Conservation (phyloP, 2,113 vertebrate genomes). For the Larimichthys crocea region DNA sequence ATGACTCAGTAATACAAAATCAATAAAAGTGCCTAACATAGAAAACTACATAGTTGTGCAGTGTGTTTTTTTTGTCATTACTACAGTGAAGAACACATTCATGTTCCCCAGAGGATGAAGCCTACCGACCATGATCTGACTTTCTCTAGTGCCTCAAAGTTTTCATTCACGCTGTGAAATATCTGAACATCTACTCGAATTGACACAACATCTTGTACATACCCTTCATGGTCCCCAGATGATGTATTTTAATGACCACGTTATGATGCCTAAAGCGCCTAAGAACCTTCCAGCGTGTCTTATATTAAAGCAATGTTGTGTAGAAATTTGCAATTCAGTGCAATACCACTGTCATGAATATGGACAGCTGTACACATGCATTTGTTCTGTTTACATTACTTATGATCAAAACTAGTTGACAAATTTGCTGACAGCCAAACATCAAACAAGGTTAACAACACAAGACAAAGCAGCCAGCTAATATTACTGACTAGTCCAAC, state of each 20-base stretch:
- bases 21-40: conserved; percentile 87
- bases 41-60: conserved; percentile 60
- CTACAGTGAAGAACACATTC: not conserved
- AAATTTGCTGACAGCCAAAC: no score
- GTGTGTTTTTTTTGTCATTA: conserved; percentile 15
- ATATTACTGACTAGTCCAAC: no score
- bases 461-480: no score
- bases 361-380: no score
- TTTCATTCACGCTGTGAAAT: not conserved
- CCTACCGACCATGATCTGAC: not conserved
- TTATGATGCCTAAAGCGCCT: no score
- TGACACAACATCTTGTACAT: not conserved
- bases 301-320: no score
- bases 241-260: not conserved
- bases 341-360: no score
- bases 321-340: no score
- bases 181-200: not conserved
- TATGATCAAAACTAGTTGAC: no score
- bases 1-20: conserved; percentile 75
- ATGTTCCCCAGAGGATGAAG: not conserved
- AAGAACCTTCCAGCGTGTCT: no score
- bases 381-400: no score
- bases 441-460: no score
- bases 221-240: not conserved
- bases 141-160: not conserved